A percentile compares a stretch with the other conserved stretches of the same genome.
These are phyloP conservation scores for Diorhabda carinulata DNA, from an alignment of 1,140 invertebrate genomes.

Conservation along the genomic window DNA sequence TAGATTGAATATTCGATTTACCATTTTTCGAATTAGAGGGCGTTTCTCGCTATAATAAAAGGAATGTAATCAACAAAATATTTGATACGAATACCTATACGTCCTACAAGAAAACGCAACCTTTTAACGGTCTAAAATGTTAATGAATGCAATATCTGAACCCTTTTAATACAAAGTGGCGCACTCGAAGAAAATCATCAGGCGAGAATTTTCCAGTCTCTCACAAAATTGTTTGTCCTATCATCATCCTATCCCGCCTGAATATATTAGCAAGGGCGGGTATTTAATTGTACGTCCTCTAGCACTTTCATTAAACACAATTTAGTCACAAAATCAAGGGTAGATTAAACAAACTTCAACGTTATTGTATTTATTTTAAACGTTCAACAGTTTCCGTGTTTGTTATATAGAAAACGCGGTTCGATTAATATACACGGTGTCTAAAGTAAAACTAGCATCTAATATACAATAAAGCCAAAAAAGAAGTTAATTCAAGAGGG, in stretches of 20 bases:
- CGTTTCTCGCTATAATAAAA: too few relatives aligned
- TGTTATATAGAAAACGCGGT: too few relatives aligned
- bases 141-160: neutral
- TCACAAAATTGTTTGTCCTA: neutral
- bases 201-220: neutral
- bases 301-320: conserved; percentile 2
- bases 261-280: conserved; percentile 2
- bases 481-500: too few relatives aligned
- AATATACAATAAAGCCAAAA: too few relatives aligned
- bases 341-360: neutral
- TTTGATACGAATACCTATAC: too few relatives aligned
- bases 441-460: too few relatives aligned
- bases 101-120: too few relatives aligned
- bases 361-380: neutral
- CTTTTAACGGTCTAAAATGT: neutral
- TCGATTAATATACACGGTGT: too few relatives aligned
- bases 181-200: neutral
- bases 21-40: too few relatives aligned
- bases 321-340: conserved; percentile 2
- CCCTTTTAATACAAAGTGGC: neutral
- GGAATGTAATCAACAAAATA: too few relatives aligned
- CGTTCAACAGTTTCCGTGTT: neutral
- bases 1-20: too few relatives aligned
- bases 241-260: neutral
- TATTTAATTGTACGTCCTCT: neutral